Percentiles rank a stretch among this genome's conserved stretches.
Conservation (phyloP, 2,797 vertebrate genomes). For the Gymnodraco acuticeps region DNA sequence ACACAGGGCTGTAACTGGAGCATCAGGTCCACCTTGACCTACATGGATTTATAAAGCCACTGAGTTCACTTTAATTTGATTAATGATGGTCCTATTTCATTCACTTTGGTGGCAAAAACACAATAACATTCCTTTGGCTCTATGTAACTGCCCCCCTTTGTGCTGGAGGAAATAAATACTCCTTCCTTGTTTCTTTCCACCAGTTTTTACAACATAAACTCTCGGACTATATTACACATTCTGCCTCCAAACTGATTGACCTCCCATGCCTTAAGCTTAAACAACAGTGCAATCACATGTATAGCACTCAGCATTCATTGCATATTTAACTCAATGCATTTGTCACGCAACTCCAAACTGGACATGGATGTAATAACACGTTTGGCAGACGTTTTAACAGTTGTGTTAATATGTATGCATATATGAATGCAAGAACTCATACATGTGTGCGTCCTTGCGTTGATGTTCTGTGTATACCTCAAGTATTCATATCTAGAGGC, state of each 20-base stretch:
- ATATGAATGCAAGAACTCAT: neutral
- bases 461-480: neutral
- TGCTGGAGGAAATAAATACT: conserved; percentile 34
- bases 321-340: neutral
- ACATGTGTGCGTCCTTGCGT: neutral
- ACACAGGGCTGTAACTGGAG: neutral
- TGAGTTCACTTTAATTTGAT: conserved; percentile 27
- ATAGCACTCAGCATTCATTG: neutral
- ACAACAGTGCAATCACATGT: neutral
- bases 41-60: neutral
- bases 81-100: conserved; percentile 14
- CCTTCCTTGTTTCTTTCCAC: neutral
- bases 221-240: conserved; percentile 29
- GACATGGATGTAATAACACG: neutral
- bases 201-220: neutral
- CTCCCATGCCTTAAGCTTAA: neutral
- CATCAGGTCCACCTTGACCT: neutral
- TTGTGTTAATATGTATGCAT: neutral
- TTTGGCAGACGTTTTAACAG: neutral
- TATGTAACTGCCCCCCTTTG: conserved; percentile 44
- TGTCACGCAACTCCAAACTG: neutral
- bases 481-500: neutral
- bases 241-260: conserved; percentile 6
- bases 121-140: conserved; percentile 54
- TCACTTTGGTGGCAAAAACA: conserved; percentile 42